Conservation (phyloP, 2,113 vertebrate species). For the Leptosomus discolor region DNA sequence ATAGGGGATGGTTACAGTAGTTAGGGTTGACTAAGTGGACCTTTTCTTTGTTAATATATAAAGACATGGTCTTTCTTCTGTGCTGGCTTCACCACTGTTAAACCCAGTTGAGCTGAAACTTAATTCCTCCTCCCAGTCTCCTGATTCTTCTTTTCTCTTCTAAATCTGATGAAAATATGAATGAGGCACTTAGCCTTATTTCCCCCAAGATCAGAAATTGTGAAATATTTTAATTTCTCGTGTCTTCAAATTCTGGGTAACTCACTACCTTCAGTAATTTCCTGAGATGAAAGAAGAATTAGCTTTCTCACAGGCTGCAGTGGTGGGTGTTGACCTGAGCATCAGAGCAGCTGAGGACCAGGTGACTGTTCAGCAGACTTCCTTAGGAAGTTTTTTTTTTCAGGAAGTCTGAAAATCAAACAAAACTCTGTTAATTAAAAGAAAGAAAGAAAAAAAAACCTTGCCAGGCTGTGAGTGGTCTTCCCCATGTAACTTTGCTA, state of each 20-base stretch:
- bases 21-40: not conserved
- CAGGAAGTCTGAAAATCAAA: not conserved
- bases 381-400: not conserved
- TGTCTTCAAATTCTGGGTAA: not conserved
- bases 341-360: not conserved
- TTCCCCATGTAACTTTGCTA: not conserved
- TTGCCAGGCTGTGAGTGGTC: not conserved
- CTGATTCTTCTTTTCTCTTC: not conserved
- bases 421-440: not conserved
- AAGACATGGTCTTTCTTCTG: not conserved
- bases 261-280: not conserved
- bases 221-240: slow-evolving; percentile 4
- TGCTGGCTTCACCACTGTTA: not conserved
- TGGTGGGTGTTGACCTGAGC: not conserved
- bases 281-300: slow-evolving; percentile 1
- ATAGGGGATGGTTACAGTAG: not conserved
- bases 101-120: not conserved
- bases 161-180: not conserved
- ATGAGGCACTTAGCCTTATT: not conserved
- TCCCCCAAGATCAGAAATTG: not conserved
- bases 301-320: not conserved
- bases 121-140: not conserved
- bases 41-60: not conserved
- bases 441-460: not conserved
- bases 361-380: not conserved